Conservation (phyloP, 2,113 vertebrate genomes). For the Pithys albifrons region DNA sequence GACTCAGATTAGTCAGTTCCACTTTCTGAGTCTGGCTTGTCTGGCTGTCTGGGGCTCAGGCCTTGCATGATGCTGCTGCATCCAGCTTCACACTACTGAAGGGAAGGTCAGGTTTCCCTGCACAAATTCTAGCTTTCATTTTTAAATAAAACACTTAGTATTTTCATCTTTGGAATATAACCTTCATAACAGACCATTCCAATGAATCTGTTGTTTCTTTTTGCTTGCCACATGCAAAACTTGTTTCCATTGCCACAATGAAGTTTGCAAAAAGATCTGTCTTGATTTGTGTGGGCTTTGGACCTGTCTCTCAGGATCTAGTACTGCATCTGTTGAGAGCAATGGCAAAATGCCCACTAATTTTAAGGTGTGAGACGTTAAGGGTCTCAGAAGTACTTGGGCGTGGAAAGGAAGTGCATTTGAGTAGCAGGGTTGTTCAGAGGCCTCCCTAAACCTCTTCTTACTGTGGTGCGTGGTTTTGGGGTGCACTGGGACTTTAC, state of each 20-base stretch:
- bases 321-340: background rate
- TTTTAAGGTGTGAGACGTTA: background rate
- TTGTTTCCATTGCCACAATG: background rate
- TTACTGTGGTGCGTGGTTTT: background rate
- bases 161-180: background rate
- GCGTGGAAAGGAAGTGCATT: background rate
- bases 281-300: background rate
- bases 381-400: background rate
- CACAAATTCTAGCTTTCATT: background rate
- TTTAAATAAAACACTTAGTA: background rate
- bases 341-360: background rate
- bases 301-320: background rate
- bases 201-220: background rate
- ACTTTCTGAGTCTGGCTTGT: background rate
- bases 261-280: background rate
- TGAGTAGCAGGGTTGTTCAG: background rate
- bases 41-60: background rate
- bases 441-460: background rate
- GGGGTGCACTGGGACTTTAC: background rate
- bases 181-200: background rate
- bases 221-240: background rate
- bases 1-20: constrained; percentile 37
- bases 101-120: background rate
- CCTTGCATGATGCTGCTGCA: background rate
- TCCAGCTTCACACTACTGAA: background rate